A percentile compares a stretch with the other conserved stretches of the same genome.
phyloP scores from a whole-genome alignment of 2,113 vertebrate genomes.

The Orycteropus afer region DNA sequence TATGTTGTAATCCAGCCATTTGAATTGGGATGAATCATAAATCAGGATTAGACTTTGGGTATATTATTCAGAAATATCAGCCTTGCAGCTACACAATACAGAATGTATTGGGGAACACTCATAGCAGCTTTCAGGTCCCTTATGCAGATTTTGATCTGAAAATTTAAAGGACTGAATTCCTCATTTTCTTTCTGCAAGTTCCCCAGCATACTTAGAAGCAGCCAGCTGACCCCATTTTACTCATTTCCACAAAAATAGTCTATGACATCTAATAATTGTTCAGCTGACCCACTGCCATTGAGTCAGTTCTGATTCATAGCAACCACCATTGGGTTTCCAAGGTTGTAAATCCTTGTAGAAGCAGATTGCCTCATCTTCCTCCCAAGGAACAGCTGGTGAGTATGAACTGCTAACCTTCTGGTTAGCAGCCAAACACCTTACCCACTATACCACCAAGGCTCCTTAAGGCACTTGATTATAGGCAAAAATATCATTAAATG shows the following conservation, averaged over 20 bases:
- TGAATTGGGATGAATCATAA: too few species aligned
- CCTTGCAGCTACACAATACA: neutral
- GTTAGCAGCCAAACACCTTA: too few species aligned
- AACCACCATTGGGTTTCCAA: too few species aligned
- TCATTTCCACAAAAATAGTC: neutral
- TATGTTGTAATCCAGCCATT: neutral
- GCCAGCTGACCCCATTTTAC: neutral
- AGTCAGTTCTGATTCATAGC: too few species aligned
- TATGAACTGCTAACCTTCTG: too few species aligned
- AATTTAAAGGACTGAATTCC: neutral
- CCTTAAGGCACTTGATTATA: neutral
- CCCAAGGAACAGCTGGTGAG: too few species aligned
- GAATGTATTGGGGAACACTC: neutral
- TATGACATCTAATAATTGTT: neutral
- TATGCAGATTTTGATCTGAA: neutral
- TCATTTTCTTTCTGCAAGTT: neutral
- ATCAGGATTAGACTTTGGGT: neutral
- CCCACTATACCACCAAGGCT: too few species aligned
- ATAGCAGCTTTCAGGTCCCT: neutral
- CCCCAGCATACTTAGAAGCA: neutral
- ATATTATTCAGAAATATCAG: neutral
- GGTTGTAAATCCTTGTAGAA: too few species aligned
- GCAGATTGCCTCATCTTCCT: too few species aligned
- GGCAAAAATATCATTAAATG: constrained; percentile 9
- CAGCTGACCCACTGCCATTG: too few species aligned